phyloP scores from a whole-genome alignment of 2,888 invertebrate genomes.

The Nemotelus nigrinus region DNA sequence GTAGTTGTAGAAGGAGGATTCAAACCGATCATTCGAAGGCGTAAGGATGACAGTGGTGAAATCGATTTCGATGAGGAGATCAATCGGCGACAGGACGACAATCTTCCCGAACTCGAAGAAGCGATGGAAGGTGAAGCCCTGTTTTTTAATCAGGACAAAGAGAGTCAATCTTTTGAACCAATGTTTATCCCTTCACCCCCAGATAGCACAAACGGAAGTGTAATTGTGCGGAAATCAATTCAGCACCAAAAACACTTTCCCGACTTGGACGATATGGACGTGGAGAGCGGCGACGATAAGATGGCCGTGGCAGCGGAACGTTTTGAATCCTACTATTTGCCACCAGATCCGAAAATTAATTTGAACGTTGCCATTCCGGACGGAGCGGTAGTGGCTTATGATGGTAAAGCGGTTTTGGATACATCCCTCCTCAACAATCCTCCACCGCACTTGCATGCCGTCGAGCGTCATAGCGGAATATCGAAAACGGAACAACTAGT shows the following conservation, averaged over 20 bases:
- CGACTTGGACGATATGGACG: slow-evolving; percentile 61
- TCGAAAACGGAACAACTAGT: slow-evolving; percentile 71
- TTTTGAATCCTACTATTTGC: slow-evolving; percentile 77
- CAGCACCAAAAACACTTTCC: slow-evolving; percentile 62
- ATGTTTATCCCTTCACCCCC: slow-evolving; percentile 84
- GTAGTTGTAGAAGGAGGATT: slow-evolving; percentile 87
- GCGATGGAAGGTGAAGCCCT: slow-evolving; percentile 63
- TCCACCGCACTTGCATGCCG: slow-evolving; percentile 59
- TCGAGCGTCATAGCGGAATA: slow-evolving; percentile 56
- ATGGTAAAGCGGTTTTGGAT: slow-evolving; percentile 79
- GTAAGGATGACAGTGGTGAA: slow-evolving; percentile 65
- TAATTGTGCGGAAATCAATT: slow-evolving; percentile 55
- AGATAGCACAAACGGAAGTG: slow-evolving; percentile 68
- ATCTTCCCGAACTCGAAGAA: slow-evolving; percentile 61
- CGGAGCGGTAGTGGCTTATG: slow-evolving; percentile 77
- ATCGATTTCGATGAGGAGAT: slow-evolving; percentile 63
- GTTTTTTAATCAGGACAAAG: slow-evolving; percentile 65
- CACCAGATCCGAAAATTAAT: slow-evolving; percentile 70
- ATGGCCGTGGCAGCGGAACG: slow-evolving; percentile 78
- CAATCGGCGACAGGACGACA: slow-evolving; percentile 61
- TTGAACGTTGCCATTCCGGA: slow-evolving; percentile 59
- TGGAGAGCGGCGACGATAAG: slow-evolving; percentile 66
- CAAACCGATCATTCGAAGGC: slow-evolving; percentile 72
- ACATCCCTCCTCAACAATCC: slow-evolving; percentile 70
- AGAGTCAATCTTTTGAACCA: slow-evolving; percentile 74